These are phyloP conservation scores for Linepithema humile DNA, from an alignment of 1,140 invertebrate species.

Conservation along the genomic window DNA sequence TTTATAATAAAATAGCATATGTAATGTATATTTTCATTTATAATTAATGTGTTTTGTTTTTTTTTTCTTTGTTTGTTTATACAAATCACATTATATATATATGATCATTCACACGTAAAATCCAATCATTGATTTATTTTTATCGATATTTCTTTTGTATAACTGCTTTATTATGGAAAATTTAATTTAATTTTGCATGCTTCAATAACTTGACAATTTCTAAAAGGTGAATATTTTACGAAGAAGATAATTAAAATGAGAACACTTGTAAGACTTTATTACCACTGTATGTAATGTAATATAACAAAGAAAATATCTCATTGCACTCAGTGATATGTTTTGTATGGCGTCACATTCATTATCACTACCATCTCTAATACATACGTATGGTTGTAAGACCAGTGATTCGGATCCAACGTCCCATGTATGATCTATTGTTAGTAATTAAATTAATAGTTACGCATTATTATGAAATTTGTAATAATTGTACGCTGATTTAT, in stretches of 20 bases:
- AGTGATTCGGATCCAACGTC: constrained; percentile 58
- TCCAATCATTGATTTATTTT: constrained; percentile 17
- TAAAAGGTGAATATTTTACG: constrained; percentile 16
- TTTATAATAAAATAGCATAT: constrained; percentile 41
- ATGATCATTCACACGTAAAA: background rate
- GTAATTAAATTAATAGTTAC: constrained; percentile 62
- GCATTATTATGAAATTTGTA: constrained; percentile 58
- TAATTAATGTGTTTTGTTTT: constrained; percentile 52
- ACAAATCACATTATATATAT: background rate
- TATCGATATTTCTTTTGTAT: constrained; percentile 30
- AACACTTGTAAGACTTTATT: constrained; percentile 66
- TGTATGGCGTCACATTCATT: constrained; percentile 50
- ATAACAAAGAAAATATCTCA: constrained; percentile 36
- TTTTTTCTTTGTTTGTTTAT: constrained; percentile 33
- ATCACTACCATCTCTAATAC: constrained; percentile 41
- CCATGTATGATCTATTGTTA: constrained; percentile 50
- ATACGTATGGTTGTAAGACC: constrained; percentile 56
- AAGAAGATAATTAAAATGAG: constrained; percentile 56
- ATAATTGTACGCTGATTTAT: constrained; percentile 50
- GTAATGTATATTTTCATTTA: constrained; percentile 35
- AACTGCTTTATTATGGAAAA: constrained; percentile 20
- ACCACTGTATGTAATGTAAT: constrained; percentile 30
- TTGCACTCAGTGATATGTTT: constrained; percentile 50
- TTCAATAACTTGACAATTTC: background rate
- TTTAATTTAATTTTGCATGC: constrained; percentile 30